Evolutionary conservation across 2,113 vertebrate species (phyloP), one percentile per base, ranked within the genome.

Genomic region (Deroptyus accipitrinus): DNA sequence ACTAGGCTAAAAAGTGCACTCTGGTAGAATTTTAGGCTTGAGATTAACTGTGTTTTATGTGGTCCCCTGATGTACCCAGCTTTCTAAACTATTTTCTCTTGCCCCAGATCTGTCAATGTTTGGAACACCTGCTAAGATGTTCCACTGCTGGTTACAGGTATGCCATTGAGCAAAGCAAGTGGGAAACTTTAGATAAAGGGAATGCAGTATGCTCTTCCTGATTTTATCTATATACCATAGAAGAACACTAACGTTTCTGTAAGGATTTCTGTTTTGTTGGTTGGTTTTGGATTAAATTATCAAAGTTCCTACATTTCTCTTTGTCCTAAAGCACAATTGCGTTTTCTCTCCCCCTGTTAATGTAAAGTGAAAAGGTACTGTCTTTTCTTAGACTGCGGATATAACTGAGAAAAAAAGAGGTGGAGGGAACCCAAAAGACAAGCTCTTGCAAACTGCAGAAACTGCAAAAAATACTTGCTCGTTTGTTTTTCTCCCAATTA

Each of bases 401-500:
- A 63, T 17, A 86, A 27, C 75, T 77, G 67, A 88, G 74, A 31
- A 78, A 66, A 37, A 6, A 5, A 59, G 5, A 22, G 4, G 7
- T 6, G 5, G 13, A 8, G 17, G 3, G 2, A 5, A 67, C 35
- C 25, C 72, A 94, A 39, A 4, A 90, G 72, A 70, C n/a, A 93
- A 77, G 64, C 46, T 92, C 69, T 90, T 88, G 72, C 42, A 67
- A 77, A 78, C 17, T 83, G 54, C 49, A 93, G 67, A 90, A 89
- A 39, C 59, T 69, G 63, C 70, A 92, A 92, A 86, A 83, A 92
- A 37, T 7, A 35, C 12, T 70, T 85, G 22, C 35, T 70, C 77
- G 24, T 17, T 86, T 87, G 64, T 73, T 96, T 94, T 79, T 67
- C 86, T 93, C 80, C 76, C 61, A 61, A 2, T 94, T 91, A 86